These are phyloP conservation scores for Geodia barretti DNA, from an alignment of 37 sponge, comb jelly and placozoan species.

Conservation along the genomic window DNA sequence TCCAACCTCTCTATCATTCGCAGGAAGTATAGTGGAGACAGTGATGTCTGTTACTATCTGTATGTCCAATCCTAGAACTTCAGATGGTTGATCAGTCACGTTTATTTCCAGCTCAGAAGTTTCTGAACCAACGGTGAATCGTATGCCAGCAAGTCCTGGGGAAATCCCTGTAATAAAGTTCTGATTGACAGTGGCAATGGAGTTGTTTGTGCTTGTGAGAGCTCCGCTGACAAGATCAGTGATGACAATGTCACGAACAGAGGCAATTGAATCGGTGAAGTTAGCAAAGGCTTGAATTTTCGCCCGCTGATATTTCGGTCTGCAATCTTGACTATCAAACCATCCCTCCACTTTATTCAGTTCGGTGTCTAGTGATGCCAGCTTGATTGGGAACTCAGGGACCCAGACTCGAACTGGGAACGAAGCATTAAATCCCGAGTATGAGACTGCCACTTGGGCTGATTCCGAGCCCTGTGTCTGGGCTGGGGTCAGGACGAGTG, in stretches of 20 bases:
- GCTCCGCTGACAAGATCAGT: conserved; percentile 15
- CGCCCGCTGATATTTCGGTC: conserved; percentile 38
- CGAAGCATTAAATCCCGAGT: not conserved
- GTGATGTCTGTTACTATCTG: conserved; percentile 29
- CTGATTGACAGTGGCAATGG: conserved; percentile 25
- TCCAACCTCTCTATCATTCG: not conserved
- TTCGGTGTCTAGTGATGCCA: conserved; percentile 3
- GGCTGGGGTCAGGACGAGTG: conserved; percentile 14
- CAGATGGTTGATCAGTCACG: conserved; percentile 23
- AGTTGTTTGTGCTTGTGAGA: conserved; percentile 17
- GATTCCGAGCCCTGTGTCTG: conserved; percentile 23
- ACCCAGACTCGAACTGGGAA: conserved; percentile 59
- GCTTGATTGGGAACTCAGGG: conserved; percentile 22
- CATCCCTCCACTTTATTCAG: conserved; percentile 37
- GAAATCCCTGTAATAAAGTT: conserved; percentile 24
- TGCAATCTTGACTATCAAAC: conserved; percentile 23
- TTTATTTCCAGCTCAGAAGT: not conserved
- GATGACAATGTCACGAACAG: conserved; percentile 21
- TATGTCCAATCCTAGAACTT: conserved; percentile 49
- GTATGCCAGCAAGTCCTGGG: conserved; percentile 40
- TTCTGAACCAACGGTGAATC: not conserved
- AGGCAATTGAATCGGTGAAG: conserved; percentile 50
- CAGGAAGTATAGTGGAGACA: not conserved
- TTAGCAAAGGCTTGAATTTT: conserved; percentile 25
- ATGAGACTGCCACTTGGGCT: conserved; percentile 16